A percentile compares a stretch with the other conserved stretches of the same genome.
Conservation (phyloP, 1,140 invertebrate genomes). For the Eueides isabella region DNA sequence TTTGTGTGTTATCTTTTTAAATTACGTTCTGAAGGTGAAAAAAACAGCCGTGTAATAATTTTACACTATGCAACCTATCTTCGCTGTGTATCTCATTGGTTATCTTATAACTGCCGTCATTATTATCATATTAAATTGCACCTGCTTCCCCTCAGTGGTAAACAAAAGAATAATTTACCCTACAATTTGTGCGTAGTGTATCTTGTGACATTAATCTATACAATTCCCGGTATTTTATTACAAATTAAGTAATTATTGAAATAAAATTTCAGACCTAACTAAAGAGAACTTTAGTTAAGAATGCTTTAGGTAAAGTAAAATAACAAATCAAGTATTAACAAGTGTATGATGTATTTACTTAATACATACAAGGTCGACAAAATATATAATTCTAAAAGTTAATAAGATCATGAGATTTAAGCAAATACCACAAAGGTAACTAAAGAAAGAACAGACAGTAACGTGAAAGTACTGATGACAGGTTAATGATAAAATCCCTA, state of each 20-base stretch:
- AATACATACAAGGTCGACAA: neutral
- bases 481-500: conserved; percentile 29
- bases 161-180: conserved; percentile 34
- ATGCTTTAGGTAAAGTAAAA: no score
- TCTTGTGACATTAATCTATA: conserved; percentile 10
- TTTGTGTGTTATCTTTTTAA: neutral
- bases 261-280: neutral
- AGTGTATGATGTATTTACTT: neutral
- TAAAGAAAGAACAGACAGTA: neutral
- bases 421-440: neutral
- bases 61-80: conserved; percentile 9
- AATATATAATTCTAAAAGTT: neutral
- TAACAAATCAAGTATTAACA: neutral
- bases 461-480: conserved; percentile 24
- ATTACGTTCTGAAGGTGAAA: neutral
- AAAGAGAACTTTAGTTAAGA: no score
- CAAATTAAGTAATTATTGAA: conserved; percentile 5
- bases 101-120: conserved; percentile 28
- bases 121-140: conserved; percentile 29
- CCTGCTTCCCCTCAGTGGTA: conserved; percentile 31
- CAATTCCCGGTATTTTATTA: neutral
- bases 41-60: neutral
- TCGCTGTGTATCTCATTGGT: conserved; percentile 25
- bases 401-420: neutral
- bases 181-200: neutral